Percentiles rank a stretch among this genome's conserved stretches.
These are phyloP conservation scores for Mythimna lalbum DNA, from an alignment of 2,888 invertebrate species.

Conservation along the genomic window DNA sequence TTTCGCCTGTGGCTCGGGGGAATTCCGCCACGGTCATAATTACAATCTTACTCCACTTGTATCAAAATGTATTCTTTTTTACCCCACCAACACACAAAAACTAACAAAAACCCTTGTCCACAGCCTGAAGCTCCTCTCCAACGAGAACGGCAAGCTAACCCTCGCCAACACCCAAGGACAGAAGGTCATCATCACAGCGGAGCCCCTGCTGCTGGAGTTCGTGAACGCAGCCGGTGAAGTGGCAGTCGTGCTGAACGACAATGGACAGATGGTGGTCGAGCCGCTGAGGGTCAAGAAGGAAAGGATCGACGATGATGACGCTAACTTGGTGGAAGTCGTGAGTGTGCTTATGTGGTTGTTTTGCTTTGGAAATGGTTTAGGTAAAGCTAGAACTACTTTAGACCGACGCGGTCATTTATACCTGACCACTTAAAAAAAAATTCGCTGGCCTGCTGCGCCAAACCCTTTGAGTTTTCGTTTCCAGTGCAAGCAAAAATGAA, in stretches of 20 bases:
- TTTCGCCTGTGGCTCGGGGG: too few species aligned
- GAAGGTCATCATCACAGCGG: conserved; percentile 91
- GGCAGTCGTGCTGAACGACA: conserved; percentile 95
- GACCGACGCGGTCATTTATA: too few species aligned
- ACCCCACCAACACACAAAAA: neutral
- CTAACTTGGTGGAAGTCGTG: conserved; percentile 76
- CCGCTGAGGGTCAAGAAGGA: conserved; percentile 94
- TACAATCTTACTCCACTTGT: too few species aligned
- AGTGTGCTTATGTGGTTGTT: conserved; percentile 70
- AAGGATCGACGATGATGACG: conserved; percentile 79
- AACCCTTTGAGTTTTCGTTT: too few species aligned
- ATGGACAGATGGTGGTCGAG: conserved; percentile 98
- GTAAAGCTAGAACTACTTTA: too few species aligned
- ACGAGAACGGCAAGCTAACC: conserved; percentile 77
- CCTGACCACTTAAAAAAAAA: too few species aligned
- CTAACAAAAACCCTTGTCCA: conserved; percentile 45
- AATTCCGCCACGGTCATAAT: too few species aligned
- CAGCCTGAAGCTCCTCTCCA: conserved; percentile 81
- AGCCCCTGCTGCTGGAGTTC: conserved; percentile 97
- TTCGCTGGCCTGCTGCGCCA: too few species aligned
- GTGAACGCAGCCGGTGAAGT: conserved; percentile 92
- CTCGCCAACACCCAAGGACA: conserved; percentile 82
- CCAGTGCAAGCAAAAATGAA: too few species aligned
- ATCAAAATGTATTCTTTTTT: too few species aligned
- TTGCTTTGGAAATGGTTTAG: conserved; percentile 15